phyloP scores from a whole-genome alignment of 2,888 invertebrate genomes.

The Acronicta psi region DNA sequence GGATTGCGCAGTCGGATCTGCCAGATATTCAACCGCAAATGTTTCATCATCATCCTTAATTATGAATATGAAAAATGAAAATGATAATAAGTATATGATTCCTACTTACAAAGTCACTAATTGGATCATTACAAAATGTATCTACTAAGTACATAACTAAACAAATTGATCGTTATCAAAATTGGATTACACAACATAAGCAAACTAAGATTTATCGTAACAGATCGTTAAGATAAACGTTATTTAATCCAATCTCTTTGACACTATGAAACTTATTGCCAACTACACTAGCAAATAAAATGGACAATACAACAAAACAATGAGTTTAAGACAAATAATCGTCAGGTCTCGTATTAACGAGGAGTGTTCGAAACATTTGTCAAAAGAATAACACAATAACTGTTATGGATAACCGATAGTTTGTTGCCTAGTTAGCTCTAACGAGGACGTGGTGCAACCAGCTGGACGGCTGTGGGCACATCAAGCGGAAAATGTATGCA shows the following conservation, averaged over 20 bases:
- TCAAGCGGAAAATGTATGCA: slow-evolving; percentile 38
- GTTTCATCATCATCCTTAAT: too few species aligned
- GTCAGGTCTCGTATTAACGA: slow-evolving; percentile 72
- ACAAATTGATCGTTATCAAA: background rate
- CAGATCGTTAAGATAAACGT: background rate
- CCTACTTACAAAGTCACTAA: background rate
- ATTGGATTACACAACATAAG: background rate
- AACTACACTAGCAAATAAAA: slow-evolving; percentile 13
- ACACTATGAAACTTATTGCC: slow-evolving; percentile 6
- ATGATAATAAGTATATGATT: too few species aligned
- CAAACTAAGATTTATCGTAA: background rate
- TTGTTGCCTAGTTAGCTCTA: slow-evolving; percentile 82
- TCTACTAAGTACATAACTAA: background rate
- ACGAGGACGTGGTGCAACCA: slow-evolving; percentile 66
- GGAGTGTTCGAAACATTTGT: slow-evolving; percentile 77
- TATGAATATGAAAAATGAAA: too few species aligned
- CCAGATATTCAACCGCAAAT: too few species aligned
- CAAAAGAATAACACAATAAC: slow-evolving; percentile 84
- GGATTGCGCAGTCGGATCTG: too few species aligned
- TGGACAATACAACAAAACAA: slow-evolving; percentile 61
- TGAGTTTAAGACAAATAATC: slow-evolving; percentile 71
- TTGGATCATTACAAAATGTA: background rate
- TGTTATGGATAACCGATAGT: slow-evolving; percentile 86
- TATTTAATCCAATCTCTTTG: slow-evolving; percentile 3
- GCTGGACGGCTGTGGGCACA: slow-evolving; percentile 55